Evolutionary conservation across 2,888 invertebrate species (phyloP), one percentile per base, ranked within the genome.

Genomic region (Drosophila dives): DNA sequence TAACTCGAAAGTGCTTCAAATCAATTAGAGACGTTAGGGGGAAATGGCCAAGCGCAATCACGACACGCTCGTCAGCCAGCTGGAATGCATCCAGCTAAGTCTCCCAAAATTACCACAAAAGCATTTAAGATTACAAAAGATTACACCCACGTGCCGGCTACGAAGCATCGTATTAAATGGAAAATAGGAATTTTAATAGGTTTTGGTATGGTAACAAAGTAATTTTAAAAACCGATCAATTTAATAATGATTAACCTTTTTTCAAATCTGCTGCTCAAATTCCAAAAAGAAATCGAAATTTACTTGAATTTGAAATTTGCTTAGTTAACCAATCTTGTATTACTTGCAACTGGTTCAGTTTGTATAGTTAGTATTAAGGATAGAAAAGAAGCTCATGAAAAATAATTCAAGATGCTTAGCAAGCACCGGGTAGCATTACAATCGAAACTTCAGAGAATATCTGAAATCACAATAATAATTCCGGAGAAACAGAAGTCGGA

Each of bases 1-100:
- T 63, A 23, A 23, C 45, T 71, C 33, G 58, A 72, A 76, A 77
- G 85, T 78, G 66, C 63, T 71, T 75, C 72, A 64, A 86, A 86
- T 80, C 81, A 89, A 83, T 83, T 83, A 75, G 23, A 23, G 23
- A 23, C 23, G 2, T 23, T 23, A 51, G 63, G 70, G 64, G 70
- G 26, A 50, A 54, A 68, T 58, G 38, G 23, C 48, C 32, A 65
- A 59, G 67, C 54, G 58, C 48, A 65, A 69, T 65, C 56, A 67
- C 67, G 74, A 65, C 50, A 66, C 40, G 23, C 56, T 67, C 58
- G 55, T 69, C 56, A 66, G 59, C 58, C 15, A 45, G 53, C 53
- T 56, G 33, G 17, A 49, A 60, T 60, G 23, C 34, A 45, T 34
- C 36, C 12, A 29, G 75, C 58, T 58, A 36, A 40, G 50, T 26